Percentiles rank a stretch among this genome's conserved stretches.
Conservation (phyloP, 1,140 invertebrate genomes). For the Ctenoplectra terminalis region DNA sequence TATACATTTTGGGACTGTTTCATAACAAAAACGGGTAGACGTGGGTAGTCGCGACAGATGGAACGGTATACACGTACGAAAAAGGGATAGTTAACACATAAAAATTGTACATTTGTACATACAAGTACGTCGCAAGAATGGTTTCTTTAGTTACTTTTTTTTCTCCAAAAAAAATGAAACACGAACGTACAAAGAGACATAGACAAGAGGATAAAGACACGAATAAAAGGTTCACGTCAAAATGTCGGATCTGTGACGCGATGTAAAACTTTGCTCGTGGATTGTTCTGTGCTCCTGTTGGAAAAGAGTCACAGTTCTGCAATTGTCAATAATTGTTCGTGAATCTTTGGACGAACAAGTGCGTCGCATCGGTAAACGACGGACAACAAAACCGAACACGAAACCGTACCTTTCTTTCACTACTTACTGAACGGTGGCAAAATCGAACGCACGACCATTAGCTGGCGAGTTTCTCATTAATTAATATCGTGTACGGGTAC, state of each 20-base stretch:
- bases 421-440: slow-evolving; percentile 64
- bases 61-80: background rate
- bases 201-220: background rate
- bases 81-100: background rate
- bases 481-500: slow-evolving; percentile 14
- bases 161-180: background rate
- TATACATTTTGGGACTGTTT: slow-evolving; percentile 60
- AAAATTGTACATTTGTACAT: background rate
- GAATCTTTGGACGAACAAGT: slow-evolving; percentile 12
- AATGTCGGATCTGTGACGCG: slow-evolving; percentile 32
- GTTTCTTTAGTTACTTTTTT: background rate
- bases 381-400: slow-evolving; percentile 39
- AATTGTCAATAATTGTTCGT: slow-evolving; percentile 12
- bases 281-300: slow-evolving; percentile 24
- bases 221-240: slow-evolving; percentile 37
- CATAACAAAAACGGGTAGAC: background rate
- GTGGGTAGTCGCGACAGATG: too few relatives aligned
- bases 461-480: slow-evolving; percentile 43
- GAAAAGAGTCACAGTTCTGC: background rate
- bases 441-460: slow-evolving; percentile 42
- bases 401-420: slow-evolving; percentile 39
- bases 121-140: slow-evolving; percentile 1
- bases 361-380: slow-evolving; percentile 5
- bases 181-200: background rate
- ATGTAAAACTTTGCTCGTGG: background rate